A percentile compares a stretch with the other conserved stretches of the same genome.
phyloP scores from a whole-genome alignment of 2,888 invertebrate species.

The Zonitis immaculata region DNA sequence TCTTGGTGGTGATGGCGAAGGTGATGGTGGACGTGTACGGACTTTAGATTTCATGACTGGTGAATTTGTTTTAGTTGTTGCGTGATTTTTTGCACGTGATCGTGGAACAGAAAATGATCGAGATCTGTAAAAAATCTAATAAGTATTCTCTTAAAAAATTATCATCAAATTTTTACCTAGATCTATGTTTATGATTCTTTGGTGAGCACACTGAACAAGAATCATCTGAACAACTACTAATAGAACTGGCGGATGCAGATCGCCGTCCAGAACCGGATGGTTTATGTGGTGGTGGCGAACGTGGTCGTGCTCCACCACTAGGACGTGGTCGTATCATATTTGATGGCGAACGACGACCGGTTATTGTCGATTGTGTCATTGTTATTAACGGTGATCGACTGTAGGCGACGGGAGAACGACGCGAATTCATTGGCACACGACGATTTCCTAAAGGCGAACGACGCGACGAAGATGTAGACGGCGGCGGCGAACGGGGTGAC shows the following conservation, averaged over 20 bases:
- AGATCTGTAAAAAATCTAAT: constrained; percentile 40
- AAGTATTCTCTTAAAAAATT: not conserved
- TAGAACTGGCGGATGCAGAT: constrained; percentile 69
- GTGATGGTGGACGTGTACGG: constrained; percentile 50
- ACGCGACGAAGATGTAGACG: constrained; percentile 30
- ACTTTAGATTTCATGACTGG: constrained; percentile 52
- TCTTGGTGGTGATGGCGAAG: constrained; percentile 50
- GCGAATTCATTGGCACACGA: constrained; percentile 25
- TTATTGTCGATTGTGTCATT: not conserved
- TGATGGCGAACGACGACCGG: constrained; percentile 29
- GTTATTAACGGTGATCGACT: constrained; percentile 24
- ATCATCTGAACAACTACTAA: constrained; percentile 78
- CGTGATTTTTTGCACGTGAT: constrained; percentile 47
- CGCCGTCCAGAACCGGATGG: constrained; percentile 40
- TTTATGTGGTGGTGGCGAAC: constrained; percentile 39
- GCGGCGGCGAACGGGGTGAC: constrained; percentile 32
- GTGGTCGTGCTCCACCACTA: constrained; percentile 35
- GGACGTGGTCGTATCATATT: constrained; percentile 25
- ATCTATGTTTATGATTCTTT: constrained; percentile 46
- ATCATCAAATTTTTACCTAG: constrained; percentile 34
- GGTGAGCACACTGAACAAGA: constrained; percentile 82
- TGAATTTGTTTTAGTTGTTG: constrained; percentile 20
- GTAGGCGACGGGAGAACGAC: constrained; percentile 29
- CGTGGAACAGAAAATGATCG: constrained; percentile 58
- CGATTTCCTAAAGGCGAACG: constrained; percentile 31